A percentile compares a stretch with the other conserved stretches of the same genome.
Evolutionary conservation across 2,888 invertebrate species (phyloP).

Genomic region (Dasypogon diadema): DNA sequence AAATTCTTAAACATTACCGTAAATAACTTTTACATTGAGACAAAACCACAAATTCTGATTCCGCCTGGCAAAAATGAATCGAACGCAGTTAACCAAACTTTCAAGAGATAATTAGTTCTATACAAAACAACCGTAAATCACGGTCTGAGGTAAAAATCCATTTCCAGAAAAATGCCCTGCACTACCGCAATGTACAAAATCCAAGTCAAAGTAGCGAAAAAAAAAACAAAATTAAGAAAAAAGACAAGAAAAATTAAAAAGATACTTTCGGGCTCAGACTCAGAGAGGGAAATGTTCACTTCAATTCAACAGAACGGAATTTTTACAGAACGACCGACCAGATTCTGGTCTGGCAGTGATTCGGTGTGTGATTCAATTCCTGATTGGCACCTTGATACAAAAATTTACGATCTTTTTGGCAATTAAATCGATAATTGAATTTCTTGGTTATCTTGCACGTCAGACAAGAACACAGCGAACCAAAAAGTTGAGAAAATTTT

Average conservation of each 20-base stretch:
- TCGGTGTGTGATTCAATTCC: slow-evolving; percentile 14
- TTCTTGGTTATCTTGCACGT: slow-evolving; percentile 1
- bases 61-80: background rate
- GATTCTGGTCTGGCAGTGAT: background rate
- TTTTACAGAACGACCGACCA: too few relatives aligned
- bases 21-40: background rate
- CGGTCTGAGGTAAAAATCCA: background rate
- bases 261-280: background rate
- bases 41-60: background rate
- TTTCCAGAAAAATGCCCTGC: background rate
- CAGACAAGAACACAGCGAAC: background rate
- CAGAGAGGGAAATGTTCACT: background rate
- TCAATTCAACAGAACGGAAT: slow-evolving; percentile 8
- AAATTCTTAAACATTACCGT: background rate
- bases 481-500: background rate
- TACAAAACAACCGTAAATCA: background rate
- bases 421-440: slow-evolving; percentile 45
- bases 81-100: slow-evolving; percentile 4
- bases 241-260: background rate
- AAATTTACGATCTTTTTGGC: slow-evolving; percentile 25
- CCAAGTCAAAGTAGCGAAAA: background rate
- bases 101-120: slow-evolving; percentile 3
- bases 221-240: background rate
- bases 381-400: slow-evolving; percentile 32
- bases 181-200: background rate